phyloP scores from a whole-genome alignment of 1,140 invertebrate species.

The Caerostris extrusa region DNA sequence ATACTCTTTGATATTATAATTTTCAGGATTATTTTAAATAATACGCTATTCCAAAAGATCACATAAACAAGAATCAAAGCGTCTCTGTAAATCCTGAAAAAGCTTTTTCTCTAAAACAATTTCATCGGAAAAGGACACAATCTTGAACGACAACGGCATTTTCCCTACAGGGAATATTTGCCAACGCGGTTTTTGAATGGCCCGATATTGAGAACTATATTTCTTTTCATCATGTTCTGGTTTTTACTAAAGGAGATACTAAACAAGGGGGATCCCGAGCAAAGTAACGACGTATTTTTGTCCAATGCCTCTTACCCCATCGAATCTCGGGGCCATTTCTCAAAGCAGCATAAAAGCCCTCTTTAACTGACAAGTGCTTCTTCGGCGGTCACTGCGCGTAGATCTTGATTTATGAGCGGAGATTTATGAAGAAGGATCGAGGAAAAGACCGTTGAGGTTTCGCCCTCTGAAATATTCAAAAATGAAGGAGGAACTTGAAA shows the following conservation, averaged over 20 bases:
- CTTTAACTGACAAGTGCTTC: slow-evolving; percentile 66
- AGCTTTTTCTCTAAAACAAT: neutral
- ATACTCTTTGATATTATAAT: too few relatives aligned
- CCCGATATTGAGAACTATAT: slow-evolving; percentile 45
- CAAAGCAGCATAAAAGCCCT: slow-evolving; percentile 57
- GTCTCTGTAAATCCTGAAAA: neutral
- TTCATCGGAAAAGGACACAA: neutral
- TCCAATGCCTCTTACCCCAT: slow-evolving; percentile 23
- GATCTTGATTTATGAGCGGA: slow-evolving; percentile 56
- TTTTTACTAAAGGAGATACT: neutral
- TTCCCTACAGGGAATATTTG: neutral
- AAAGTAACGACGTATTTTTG: slow-evolving; percentile 59
- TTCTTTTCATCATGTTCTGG: slow-evolving; percentile 23
- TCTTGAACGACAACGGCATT: neutral
- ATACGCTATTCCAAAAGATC: too few relatives aligned
- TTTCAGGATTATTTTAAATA: too few relatives aligned
- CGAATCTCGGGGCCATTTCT: slow-evolving; percentile 30
- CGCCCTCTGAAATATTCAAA: slow-evolving; percentile 55
- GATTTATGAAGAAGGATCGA: slow-evolving; percentile 63
- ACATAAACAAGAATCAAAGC: neutral
- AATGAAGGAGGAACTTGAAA: neutral
- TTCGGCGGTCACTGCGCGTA: slow-evolving; percentile 25
- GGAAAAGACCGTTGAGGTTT: slow-evolving; percentile 38
- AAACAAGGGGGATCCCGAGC: neutral
- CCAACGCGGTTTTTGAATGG: neutral